Evolutionary conservation across 2,888 invertebrate species (phyloP), one percentile per base, ranked within the genome.

Genomic region (Drosophila monieri): DNA sequence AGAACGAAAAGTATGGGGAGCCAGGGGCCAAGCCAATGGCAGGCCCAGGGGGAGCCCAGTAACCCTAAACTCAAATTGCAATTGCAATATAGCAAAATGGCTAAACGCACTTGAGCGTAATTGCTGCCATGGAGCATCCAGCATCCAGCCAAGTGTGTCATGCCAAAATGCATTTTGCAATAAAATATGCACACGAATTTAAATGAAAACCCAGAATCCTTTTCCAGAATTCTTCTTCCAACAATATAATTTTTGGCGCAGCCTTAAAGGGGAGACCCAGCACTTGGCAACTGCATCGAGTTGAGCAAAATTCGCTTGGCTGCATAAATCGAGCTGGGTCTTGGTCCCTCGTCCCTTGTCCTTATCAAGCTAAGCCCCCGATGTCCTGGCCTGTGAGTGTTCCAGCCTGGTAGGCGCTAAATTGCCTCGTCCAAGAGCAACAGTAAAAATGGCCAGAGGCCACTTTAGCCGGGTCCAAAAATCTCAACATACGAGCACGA

Each of bases 21-120:
- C 18, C 25, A 14, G 15, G 47, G 25, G 25, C 32, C 9, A 41
- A 18, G 12, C 9, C 37, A 52, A 23, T 23, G 8, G 35, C 6
- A 35, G 2, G 6, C n/a, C 14, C 6, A 14, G n/a, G 6, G 54
- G 12, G 15, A 30, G 27, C 12, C 35, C 59, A 51, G 55, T 44
- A 74, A 71, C 70, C 78, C 64, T 68, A 76, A 80, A 83, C 68
- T 72, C 62, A 74, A 86, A 69, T 70, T 70, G 61, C 77, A 76
- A 74, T 78, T 74, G 80, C 87, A 84, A 87, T 76, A 78, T 41
- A 18, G 18, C 15, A 76, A 78, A 73, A 84, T 73, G 56, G 49
- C 80, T 65, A 80, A 80, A 80, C 78, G 81, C 87, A 81, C 85
- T 81, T 80, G 87, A 85, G 81, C 87, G 87, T 87, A 81, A 81